Evolutionary conservation across 2,888 invertebrate species (phyloP), one percentile per base, ranked within the genome.

Genomic region (Folsomia manolachei): DNA sequence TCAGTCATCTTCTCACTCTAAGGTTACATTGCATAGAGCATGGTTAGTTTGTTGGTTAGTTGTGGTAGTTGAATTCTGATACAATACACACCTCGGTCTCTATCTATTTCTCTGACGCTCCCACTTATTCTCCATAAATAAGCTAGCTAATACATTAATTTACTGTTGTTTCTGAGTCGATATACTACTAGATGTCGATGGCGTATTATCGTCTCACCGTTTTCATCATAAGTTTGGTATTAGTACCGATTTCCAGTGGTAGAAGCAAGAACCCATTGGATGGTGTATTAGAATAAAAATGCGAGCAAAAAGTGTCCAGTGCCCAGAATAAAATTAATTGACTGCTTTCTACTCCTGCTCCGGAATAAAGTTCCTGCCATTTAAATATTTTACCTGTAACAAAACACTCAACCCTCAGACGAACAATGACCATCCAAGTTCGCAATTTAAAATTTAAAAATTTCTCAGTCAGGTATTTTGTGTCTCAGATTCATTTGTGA

Each of bases 261-360:
- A 39, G 39, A 14, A 39, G 39, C 7, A 56, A n/a, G 18, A 56
- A n/a, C 51, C 9, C 18, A 51, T 51, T 51, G 7, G 56, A 21
- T 56, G 39, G 56, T 56, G n/a, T 7, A 56, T 56, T 56, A 56
- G 56, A 56, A 56, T 56, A 56, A 56, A 56, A 56, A 56, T 56
- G 56, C 56, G 56, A 56, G 56, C 21, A 56, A 56, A 56, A 56
- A 56, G 56, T 56, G 56, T 56, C 56, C 56, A 56, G 56, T n/a
- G 56, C 21, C 56, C 56, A 21, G 56, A 56, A 56, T 56, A 56
- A 18, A 56, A 56, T 56, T 56, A 56, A 56, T 56, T 39, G 39
- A 39, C 39, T 39, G 4, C 39, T 39, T 39, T 39, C 39, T 7
- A 56, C 56, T 56, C 56, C 56, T 56, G 56, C 56, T 56, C 56